Percentiles rank a stretch among this genome's conserved stretches.
Conservation (phyloP, 2,113 vertebrate genomes). For the Odobenus rosmarus region DNA sequence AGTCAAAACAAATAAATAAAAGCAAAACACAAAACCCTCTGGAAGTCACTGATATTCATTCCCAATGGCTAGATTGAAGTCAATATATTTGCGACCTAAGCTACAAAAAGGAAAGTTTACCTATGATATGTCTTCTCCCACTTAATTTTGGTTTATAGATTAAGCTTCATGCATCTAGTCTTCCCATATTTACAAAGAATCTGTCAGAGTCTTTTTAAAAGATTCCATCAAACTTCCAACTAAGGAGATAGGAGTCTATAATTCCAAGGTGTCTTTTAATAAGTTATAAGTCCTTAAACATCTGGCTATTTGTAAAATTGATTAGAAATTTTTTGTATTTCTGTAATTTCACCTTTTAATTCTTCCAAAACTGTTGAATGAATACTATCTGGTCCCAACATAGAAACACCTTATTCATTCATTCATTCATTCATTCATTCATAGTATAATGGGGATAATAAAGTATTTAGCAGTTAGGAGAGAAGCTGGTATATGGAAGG, state of each 20-base stretch:
- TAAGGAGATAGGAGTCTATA: neutral
- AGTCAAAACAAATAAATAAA: neutral
- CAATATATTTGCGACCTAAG: neutral
- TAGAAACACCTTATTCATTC: neutral
- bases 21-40: neutral
- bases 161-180: neutral
- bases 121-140: neutral
- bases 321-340: neutral
- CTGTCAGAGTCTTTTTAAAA: neutral
- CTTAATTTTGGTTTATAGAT: neutral
- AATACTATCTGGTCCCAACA: neutral
- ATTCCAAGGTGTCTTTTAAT: neutral
- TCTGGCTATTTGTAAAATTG: neutral
- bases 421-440: neutral
- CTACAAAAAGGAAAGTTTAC: neutral
- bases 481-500: neutral
- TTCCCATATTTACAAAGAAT: neutral
- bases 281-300: neutral
- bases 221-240: neutral
- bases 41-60: neutral
- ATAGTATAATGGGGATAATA: neutral
- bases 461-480: neutral
- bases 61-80: neutral
- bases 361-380: neutral
- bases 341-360: neutral